Conservation (phyloP, 2,888 invertebrate species). For the Spisula subtruncata region DNA sequence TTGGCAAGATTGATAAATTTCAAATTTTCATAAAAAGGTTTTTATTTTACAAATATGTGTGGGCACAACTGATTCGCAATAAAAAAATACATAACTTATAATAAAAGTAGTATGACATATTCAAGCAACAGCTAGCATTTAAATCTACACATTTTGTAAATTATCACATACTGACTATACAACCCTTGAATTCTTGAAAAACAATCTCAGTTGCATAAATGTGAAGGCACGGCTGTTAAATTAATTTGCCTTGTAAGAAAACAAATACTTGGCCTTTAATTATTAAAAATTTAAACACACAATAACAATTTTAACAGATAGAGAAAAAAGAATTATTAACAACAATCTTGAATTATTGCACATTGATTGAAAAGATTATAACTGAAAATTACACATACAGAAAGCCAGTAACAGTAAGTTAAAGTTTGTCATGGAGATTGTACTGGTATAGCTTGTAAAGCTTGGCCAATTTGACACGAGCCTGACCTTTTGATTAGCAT, state of each 20-base stretch:
- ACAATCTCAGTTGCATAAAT: not conserved
- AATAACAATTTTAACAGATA: not conserved
- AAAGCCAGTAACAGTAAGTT: not conserved
- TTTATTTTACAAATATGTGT: not conserved
- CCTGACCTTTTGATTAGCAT: too few species aligned
- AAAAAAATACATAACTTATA: not conserved
- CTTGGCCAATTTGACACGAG: too few species aligned
- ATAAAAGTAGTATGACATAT: too few species aligned
- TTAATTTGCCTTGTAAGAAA: not conserved
- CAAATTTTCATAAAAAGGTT: not conserved
- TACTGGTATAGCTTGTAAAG: too few species aligned
- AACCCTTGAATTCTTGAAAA: not conserved
- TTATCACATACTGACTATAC: too few species aligned
- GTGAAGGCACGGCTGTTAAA: too few species aligned
- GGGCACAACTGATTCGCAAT: not conserved
- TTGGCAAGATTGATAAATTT: not conserved
- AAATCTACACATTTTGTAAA: too few species aligned
- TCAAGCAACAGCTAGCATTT: too few species aligned
- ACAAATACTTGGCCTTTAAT: not conserved
- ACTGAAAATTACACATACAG: not conserved
- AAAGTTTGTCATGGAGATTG: too few species aligned
- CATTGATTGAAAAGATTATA: not conserved
- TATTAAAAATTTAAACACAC: not conserved
- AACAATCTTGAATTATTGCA: not conserved
- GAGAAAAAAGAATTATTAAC: not conserved